These are phyloP conservation scores for Seriola aureovittata DNA, from an alignment of 2,113 vertebrate genomes.

Conservation along the genomic window DNA sequence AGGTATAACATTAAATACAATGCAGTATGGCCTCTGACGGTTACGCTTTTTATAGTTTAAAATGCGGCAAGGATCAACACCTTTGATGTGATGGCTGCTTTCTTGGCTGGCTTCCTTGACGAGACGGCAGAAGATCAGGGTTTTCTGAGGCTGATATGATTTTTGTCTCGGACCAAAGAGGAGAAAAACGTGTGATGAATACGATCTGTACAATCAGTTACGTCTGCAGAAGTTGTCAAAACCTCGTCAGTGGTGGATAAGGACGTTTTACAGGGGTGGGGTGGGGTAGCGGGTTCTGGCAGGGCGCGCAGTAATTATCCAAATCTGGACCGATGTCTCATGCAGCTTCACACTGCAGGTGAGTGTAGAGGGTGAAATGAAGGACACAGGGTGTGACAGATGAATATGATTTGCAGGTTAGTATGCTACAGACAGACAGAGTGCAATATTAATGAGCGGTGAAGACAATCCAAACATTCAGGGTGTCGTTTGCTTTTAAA, in stretches of 20 bases:
- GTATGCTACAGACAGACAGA: not conserved
- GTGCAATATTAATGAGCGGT: not conserved
- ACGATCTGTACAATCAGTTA: constrained; percentile 10
- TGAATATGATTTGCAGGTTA: constrained; percentile 2
- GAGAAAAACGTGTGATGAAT: not conserved
- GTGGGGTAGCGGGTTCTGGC: constrained; percentile 12
- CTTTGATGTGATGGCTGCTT: constrained; percentile 21
- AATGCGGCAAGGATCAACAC: constrained; percentile 18
- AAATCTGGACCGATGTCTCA: constrained; percentile 19
- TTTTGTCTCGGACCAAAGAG: constrained; percentile 12
- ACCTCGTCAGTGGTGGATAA: constrained; percentile 19
- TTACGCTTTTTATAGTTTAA: constrained; percentile 16
- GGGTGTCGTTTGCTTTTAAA: not conserved
- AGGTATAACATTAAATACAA: constrained; percentile 15
- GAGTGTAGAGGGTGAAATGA: constrained; percentile 23
- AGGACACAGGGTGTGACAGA: constrained; percentile 10
- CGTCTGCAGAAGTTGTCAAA: constrained; percentile 17
- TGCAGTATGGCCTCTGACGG: constrained; percentile 8
- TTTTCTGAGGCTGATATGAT: constrained; percentile 13
- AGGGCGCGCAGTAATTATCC: constrained; percentile 29
- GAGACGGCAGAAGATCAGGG: constrained; percentile 24
- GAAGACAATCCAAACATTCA: not conserved
- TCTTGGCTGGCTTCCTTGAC: constrained; percentile 47
- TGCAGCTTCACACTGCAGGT: constrained; percentile 28
- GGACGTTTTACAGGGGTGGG: not conserved